Percentiles rank a stretch among this genome's conserved stretches.
Evolutionary conservation across 2,113 vertebrate species (phyloP).

Genomic region (Hippocampus abdominalis): DNA sequence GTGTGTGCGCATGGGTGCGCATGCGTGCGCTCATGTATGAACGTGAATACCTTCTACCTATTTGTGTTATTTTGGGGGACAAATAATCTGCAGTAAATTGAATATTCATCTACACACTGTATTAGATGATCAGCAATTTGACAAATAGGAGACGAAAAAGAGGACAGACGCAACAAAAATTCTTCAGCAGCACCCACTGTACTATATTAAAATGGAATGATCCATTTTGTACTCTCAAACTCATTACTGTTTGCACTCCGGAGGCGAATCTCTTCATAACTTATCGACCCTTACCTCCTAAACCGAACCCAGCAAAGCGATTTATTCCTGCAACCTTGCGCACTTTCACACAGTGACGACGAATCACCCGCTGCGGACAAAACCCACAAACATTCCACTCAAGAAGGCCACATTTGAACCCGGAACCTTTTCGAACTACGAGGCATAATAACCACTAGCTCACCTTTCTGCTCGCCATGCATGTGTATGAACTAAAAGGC

Average conservation of each 20-base stretch:
- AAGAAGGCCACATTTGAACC: background rate
- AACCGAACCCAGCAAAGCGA: too few species aligned
- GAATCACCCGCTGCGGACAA: too few species aligned
- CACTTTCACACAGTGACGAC: too few species aligned
- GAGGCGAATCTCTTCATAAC: too few species aligned
- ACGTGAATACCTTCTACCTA: conserved; percentile 19
- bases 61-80: conserved; percentile 27
- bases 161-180: too few species aligned
- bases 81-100: background rate
- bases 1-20: conserved; percentile 9
- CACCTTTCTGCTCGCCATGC: background rate
- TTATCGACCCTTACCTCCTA: too few species aligned
- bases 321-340: too few species aligned
- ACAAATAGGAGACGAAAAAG: too few species aligned
- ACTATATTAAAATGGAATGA: too few species aligned
- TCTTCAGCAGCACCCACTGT: background rate
- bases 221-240: too few species aligned
- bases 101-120: background rate
- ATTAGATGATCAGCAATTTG: background rate
- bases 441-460: background rate
- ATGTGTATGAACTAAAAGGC: background rate
- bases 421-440: background rate
- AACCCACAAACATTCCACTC: too few species aligned
- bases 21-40: conserved; percentile 9
- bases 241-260: too few species aligned